Conservation (phyloP, 2,797 vertebrate genomes). For the Ctenopoma multispine region DNA sequence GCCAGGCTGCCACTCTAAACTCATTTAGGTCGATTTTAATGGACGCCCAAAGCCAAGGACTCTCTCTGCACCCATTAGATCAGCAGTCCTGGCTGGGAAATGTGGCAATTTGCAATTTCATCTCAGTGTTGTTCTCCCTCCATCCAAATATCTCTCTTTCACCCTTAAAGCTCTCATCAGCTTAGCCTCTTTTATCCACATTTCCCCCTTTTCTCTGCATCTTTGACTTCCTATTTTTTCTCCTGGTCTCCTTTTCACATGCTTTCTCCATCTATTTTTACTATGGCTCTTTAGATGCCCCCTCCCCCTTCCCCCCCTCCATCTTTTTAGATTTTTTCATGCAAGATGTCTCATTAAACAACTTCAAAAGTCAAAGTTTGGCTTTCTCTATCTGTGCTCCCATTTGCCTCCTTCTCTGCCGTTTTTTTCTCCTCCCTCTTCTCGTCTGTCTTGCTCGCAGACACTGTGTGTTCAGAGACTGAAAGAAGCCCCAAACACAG, state of each 20-base stretch:
- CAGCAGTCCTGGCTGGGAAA: constrained; percentile 86
- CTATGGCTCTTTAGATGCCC: constrained; percentile 45
- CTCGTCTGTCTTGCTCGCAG: constrained; percentile 47
- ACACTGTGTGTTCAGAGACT: constrained; percentile 67
- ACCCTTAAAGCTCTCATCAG: constrained; percentile 63
- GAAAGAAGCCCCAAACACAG: constrained; percentile 73
- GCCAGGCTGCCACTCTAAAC: constrained; percentile 78
- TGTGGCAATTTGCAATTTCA: constrained; percentile 90
- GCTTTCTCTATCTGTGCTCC: constrained; percentile 68
- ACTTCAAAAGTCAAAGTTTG: constrained; percentile 80
- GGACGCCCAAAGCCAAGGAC: constrained; percentile 73
- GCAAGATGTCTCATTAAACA: constrained; percentile 79
- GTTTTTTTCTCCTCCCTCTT: constrained; percentile 18
- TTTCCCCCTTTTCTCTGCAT: constrained; percentile 17
- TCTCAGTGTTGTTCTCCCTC: constrained; percentile 85
- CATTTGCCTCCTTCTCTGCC: constrained; percentile 65
- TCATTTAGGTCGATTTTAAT: constrained; percentile 80
- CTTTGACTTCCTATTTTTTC: constrained; percentile 38
- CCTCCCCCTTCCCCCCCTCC: not conserved
- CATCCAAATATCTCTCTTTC: constrained; percentile 68
- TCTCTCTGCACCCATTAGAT: constrained; percentile 87
- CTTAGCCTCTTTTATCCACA: constrained; percentile 40
- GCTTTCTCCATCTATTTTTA: constrained; percentile 63
- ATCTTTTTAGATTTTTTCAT: constrained; percentile 50
- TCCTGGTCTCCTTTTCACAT: constrained; percentile 36